Conservation (phyloP, 2,797 vertebrate genomes). For the Anas bernieri region DNA sequence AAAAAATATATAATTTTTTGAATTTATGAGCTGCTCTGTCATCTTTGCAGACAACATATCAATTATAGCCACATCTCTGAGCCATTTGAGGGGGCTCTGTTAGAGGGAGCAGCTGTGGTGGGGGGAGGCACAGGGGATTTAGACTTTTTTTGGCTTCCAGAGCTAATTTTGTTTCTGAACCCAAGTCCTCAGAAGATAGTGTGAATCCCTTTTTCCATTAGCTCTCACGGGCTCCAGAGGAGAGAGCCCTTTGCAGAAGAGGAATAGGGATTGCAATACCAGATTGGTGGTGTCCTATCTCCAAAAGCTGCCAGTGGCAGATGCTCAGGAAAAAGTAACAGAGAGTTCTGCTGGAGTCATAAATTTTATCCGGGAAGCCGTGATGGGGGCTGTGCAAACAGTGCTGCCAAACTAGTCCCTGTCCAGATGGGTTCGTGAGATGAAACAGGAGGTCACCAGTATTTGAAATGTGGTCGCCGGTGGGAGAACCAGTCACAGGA, state of each 20-base stretch:
- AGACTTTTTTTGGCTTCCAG: background rate
- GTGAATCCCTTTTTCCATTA: constrained; percentile 39
- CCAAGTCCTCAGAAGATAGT: constrained; percentile 14
- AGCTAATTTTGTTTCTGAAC: constrained; percentile 29
- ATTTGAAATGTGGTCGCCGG: background rate
- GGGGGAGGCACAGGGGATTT: background rate
- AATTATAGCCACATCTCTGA: constrained; percentile 20
- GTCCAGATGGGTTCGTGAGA: background rate
- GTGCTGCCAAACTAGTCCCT: constrained; percentile 5
- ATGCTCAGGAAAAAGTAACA: background rate
- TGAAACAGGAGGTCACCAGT: background rate
- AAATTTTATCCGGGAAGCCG: constrained; percentile 25
- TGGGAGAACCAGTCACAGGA: background rate
- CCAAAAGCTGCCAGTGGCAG: constrained; percentile 46
- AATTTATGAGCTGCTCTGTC: constrained; percentile 29
- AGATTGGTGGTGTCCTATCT: constrained; percentile 33
- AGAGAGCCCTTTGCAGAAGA: constrained; percentile 40
- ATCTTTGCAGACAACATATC: constrained; percentile 10
- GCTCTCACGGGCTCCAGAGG: background rate
- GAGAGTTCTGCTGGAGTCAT: constrained; percentile 33
- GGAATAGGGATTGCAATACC: constrained; percentile 11
- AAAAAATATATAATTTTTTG: background rate
- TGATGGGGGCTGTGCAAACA: constrained; percentile 14
- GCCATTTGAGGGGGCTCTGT: background rate
- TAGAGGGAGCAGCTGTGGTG: background rate